Evolutionary conservation across 2,888 invertebrate genomes (phyloP), one percentile per base, ranked within the genome.

Genomic region (Drosophila paramelanica): DNA sequence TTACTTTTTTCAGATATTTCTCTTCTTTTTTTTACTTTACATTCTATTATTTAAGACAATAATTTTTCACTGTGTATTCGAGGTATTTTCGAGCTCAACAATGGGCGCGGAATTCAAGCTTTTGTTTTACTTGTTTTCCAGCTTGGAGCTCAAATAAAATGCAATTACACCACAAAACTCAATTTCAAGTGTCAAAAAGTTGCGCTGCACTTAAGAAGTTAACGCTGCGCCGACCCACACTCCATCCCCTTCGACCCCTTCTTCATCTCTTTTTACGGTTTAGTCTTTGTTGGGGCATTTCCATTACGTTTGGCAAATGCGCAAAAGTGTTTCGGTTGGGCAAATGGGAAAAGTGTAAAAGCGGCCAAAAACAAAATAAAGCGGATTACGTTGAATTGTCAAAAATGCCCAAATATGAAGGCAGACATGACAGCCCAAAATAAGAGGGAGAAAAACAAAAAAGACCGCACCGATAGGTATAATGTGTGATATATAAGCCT

Each of bases 121-220:
- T 68, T 79, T 68, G 72, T 74, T 88, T 73, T 55, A 25, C 5
- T 82, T 66, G 41, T 55, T 73, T 55, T 42, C 5, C 43, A 74
- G 62, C 41, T 75, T 67, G 60, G 49, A 56, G 78, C 70, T 67
- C 71, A 89, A 86, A 89, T 86, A 86, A 89, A 84, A 89, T 89
- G 85, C 90, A 85, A 86, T 89, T 89, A 89, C 84, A 86, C 83
- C 90, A 62, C 86, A 89, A 89, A 81, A 81, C 81, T 87, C 85
- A 80, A 89, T 89, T 89, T 77, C 66, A 85, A 89, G 89, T 89
- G 90, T 87, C 75, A 88, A 80, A 81, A 87, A 89, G 80, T 77
- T 91, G 82, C 73, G 75, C 84, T 89, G 84, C 88, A 90, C 90
- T 85, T 83, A 79, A 77, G 88, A 90, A 88, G 78, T 74, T 89